Conservation (phyloP, 1,140 invertebrate species). For the Heliconius congener region DNA sequence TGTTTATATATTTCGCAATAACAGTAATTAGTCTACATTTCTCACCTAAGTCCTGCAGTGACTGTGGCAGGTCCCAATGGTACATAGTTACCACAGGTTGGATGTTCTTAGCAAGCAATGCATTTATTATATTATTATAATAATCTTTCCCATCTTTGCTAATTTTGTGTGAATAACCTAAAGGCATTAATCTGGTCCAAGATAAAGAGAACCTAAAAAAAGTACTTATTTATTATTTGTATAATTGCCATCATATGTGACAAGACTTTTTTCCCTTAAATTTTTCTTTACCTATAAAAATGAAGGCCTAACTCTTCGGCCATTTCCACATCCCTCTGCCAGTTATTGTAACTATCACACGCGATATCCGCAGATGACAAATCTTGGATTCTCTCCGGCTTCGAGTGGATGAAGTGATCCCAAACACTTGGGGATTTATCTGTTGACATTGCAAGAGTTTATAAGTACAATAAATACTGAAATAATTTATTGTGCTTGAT, state of each 20-base stretch:
- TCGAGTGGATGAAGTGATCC: slow-evolving; percentile 4
- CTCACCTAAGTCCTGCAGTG: slow-evolving; percentile 16
- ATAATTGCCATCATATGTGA: no score
- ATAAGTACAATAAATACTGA: not conserved
- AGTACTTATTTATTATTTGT: no score
- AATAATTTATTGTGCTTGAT: no score
- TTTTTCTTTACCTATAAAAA: not conserved
- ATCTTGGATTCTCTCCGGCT: slow-evolving; percentile 4
- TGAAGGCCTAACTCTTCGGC: not conserved
- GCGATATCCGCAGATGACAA: not conserved
- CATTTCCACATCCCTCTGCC: not conserved
- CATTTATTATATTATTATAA: slow-evolving; percentile 81
- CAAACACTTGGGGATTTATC: slow-evolving; percentile 7
- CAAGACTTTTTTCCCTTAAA: not conserved
- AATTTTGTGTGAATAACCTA: slow-evolving; percentile 42
- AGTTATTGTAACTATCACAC: not conserved
- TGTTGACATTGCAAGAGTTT: not conserved
- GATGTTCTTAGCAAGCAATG: slow-evolving; percentile 79
- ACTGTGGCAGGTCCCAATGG: slow-evolving; percentile 23
- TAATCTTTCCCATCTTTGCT: slow-evolving; percentile 52
- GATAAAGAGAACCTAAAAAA: slow-evolving; percentile 52
- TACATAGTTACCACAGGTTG: slow-evolving; percentile 77
- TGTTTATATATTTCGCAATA: no score
- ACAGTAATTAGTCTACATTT: not conserved
- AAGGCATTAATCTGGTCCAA: slow-evolving; percentile 51